Base-by-base conservation (phyloP, 2,113 vertebrate genomes). In the Proterorhinus semilunaris region DNA sequence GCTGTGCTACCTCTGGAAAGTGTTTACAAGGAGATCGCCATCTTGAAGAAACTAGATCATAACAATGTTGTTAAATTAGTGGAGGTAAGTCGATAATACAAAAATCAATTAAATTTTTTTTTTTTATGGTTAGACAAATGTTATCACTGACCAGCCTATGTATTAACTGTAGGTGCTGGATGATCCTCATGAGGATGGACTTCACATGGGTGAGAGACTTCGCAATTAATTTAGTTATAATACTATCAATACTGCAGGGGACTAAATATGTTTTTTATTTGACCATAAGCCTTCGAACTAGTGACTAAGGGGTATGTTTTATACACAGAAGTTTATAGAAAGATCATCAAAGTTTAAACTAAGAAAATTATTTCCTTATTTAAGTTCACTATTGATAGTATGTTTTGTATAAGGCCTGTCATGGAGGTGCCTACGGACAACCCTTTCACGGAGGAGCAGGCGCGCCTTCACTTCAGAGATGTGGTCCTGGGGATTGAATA, bases 31-130 rank as follows among this genome's bases (percentile, higher is more conserved):
- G 97, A 99, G 90, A 98, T 99, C 48, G 97, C 97, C 81, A 99
- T 99, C 83, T 83, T 99, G 46, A 98, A 97, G 93, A 99, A 99
- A 81, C 90, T 99, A 81, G 93, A 98, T 84, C 98, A 99, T 3
- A 64, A 93, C 83, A 99, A 99, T 55, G 91, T 99, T 0, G 98
- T 99, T 27, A 98, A 95, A 75, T 89, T 99, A 83, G 93, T 99
- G 4, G 98, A 99, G 95, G 97, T 98, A 78, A 70, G 86, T 71
- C 8, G 1, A 59, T 3, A 44, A 52, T 12, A 64, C 17, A 11
- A 4, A 16, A 17, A 48, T 48, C 6, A 11, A 16, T 47, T n/a
- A n/a, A n/a, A n/a, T n/a, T n/a, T n/a, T 61, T 13, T 44, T 44
- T 15, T 16, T 8, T 2, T 11, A 12, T 52, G 45, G 46, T 42